Conservation (phyloP, 2,113 vertebrate species). For the Colinus virginianus region DNA sequence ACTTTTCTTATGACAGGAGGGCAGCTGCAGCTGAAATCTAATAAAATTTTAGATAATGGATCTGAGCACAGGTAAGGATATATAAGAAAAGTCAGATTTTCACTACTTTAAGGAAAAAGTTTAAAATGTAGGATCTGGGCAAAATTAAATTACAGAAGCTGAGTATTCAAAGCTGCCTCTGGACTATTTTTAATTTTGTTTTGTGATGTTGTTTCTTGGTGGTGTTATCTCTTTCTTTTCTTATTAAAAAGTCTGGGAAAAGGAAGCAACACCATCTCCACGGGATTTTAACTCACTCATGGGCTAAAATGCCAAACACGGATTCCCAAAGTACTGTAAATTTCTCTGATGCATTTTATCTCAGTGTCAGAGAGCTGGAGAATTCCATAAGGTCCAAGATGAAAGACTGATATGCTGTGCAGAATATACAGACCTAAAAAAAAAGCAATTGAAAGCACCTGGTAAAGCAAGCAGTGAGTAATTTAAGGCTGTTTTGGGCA, state of each 20-base stretch:
- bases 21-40: not conserved
- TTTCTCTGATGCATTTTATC: slow-evolving; percentile 53
- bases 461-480: slow-evolving; percentile 41
- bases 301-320: slow-evolving; percentile 24
- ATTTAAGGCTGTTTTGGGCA: slow-evolving; percentile 58
- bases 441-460: slow-evolving; percentile 51
- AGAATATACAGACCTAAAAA: slow-evolving; percentile 45
- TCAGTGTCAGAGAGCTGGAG: slow-evolving; percentile 10
- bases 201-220: slow-evolving; percentile 15
- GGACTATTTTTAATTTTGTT: slow-evolving; percentile 32
- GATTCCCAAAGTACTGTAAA: slow-evolving; percentile 42
- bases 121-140: not conserved
- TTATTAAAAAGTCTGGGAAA: slow-evolving; percentile 20
- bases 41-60: slow-evolving; percentile 1
- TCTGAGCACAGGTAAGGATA: not conserved
- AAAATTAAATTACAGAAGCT: slow-evolving; percentile 48
- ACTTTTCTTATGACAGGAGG: not conserved
- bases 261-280: slow-evolving; percentile 10
- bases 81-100: not conserved
- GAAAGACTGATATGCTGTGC: slow-evolving; percentile 68
- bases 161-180: not conserved
- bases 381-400: slow-evolving; percentile 47
- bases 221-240: slow-evolving; percentile 24
- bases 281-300: slow-evolving; percentile 28
- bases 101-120: not conserved